phyloP scores from a whole-genome alignment of 2,113 vertebrate species.

The Catharus bicknelli region DNA sequence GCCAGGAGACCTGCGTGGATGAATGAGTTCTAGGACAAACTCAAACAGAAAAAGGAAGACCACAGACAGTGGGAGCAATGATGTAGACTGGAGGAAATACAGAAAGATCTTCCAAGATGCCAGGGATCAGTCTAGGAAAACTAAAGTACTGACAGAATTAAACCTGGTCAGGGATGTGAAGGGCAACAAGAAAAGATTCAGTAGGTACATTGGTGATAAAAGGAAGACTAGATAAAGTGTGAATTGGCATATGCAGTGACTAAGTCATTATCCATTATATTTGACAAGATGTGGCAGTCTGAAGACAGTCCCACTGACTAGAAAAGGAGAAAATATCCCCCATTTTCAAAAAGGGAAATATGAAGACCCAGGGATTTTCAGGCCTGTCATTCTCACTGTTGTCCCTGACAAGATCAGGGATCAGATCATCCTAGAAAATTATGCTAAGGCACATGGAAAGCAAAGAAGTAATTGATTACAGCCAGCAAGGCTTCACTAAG shows the following conservation, averaged over 20 bases:
- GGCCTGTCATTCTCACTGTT: neutral
- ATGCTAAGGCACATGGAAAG: neutral
- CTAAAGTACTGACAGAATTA: neutral
- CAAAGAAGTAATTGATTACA: neutral
- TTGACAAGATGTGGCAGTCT: neutral
- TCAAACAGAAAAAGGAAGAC: neutral
- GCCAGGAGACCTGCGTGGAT: neutral
- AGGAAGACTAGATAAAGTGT: neutral
- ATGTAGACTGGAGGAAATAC: neutral
- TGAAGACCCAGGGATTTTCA: neutral
- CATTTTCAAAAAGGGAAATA: neutral
- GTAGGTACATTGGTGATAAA: fast-evolving
- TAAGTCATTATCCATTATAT: neutral
- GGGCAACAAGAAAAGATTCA: neutral
- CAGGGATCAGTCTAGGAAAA: neutral
- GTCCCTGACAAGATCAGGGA: neutral
- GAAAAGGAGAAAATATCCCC: neutral
- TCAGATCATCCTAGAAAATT: neutral
- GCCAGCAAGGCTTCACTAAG: neutral
- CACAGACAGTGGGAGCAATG: neutral
- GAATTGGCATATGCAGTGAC: neutral
- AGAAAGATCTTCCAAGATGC: neutral
- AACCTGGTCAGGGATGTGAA: neutral
- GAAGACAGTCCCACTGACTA: neutral
- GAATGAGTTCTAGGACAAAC: neutral